These are phyloP conservation scores for Antennarius striatus DNA, from an alignment of 2,113 vertebrate genomes.

Conservation along the genomic window DNA sequence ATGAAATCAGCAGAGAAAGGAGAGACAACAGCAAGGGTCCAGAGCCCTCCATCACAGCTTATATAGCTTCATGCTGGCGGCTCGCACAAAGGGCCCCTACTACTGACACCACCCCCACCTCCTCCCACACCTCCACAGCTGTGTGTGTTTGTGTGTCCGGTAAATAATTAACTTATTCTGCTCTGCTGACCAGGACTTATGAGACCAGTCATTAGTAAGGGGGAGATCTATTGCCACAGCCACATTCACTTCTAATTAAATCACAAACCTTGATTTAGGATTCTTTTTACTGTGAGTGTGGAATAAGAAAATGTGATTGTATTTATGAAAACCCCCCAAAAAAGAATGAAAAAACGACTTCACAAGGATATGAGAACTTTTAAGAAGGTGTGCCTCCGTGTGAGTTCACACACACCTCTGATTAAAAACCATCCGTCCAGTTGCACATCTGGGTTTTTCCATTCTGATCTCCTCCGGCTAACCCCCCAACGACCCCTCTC, in stretches of 20 bases:
- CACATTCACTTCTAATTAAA: conserved; percentile 61
- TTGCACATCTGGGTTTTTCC: conserved; percentile 60
- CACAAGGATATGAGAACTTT: background rate
- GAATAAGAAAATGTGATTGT: background rate
- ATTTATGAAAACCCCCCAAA: background rate
- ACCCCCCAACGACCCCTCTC: conserved; percentile 65
- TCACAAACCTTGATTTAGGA: background rate
- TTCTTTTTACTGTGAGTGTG: background rate
- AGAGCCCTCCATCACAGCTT: conserved; percentile 94
- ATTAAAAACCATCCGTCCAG: conserved; percentile 17
- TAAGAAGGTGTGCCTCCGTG: background rate
- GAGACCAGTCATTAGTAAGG: conserved; percentile 84
- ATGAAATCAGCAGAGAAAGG: conserved; percentile 99
- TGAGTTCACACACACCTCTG: background rate
- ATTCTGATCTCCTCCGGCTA: conserved; percentile 44
- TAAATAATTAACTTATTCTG: conserved; percentile 99
- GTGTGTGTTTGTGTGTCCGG: conserved; percentile 89
- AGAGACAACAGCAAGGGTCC: conserved; percentile 94
- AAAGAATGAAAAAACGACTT: background rate
- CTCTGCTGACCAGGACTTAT: conserved; percentile 92
- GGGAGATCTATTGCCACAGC: conserved; percentile 84
- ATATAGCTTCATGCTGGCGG: conserved; percentile 91
- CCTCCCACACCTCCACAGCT: conserved; percentile 81
- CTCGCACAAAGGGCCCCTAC: conserved; percentile 88
- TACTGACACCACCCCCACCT: conserved; percentile 76